Base-by-base conservation (phyloP, 2,888 invertebrate genomes). In the Tiliacea aurago region DNA sequence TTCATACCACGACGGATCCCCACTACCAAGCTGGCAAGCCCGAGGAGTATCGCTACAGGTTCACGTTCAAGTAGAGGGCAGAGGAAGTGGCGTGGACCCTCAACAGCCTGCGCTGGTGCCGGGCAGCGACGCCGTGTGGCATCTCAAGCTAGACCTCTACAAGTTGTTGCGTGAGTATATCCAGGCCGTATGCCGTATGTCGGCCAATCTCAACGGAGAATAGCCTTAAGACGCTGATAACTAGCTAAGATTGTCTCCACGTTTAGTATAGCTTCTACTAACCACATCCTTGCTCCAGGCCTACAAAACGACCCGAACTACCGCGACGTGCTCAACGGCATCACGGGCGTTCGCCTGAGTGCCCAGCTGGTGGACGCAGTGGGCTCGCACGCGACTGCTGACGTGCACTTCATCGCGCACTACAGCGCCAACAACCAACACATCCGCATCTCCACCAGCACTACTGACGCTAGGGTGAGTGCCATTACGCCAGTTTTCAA, bases 1-100 rank as follows among this genome's bases (percentile, higher is more conserved):
- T 0, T 98, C 99, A 3, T 99, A 98, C 94, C 98, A 98, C 92
- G 99, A 99, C 93, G 98, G 99, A 2, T 99, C 99, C 0, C 97
- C 97, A 0, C 94, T 99, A 37, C 96, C 98, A 37, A 86, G 92
- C 4, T 96, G 97, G 88, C 97, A 97, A 72, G 94, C 98, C 56
- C 90, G 93, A 0, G 96, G 97, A 65, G 97, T 98, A 62, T 92
- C 97, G 1, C 97, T 99, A 95, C 97, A 97, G 85, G 97, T 99
- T 20, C 95, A 95, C 20, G 97, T 98, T 53, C 83, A 90, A 76
- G 89, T 95, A 88, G 95, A 96, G 80, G 98, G 98, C 0, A 97
- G 98, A 4, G 96, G 98, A 4, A 96, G 97, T 1, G 97, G 96
- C 15, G 93, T 98, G 70, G 97, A 97, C 1, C 91, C 97, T 0